A percentile compares a stretch with the other conserved stretches of the same genome.
Conservation (phyloP, 2,113 vertebrate genomes). For the Ceyx margarethae region DNA sequence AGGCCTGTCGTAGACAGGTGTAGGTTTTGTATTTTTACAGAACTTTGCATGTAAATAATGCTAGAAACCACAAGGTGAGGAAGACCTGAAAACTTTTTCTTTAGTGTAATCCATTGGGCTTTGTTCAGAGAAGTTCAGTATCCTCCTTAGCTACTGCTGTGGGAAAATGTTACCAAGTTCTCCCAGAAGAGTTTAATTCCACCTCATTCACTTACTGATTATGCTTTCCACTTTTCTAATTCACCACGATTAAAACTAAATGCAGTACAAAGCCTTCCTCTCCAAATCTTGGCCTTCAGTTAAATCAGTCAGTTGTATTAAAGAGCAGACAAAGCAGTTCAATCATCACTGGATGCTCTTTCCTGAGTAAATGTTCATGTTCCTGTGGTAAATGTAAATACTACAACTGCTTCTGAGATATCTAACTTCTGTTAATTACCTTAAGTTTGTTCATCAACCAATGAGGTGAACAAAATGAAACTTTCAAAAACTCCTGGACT, state of each 20-base stretch:
- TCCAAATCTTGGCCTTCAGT: background rate
- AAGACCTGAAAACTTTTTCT: background rate
- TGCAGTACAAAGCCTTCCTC: background rate
- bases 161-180: background rate
- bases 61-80: background rate
- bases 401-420: background rate
- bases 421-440: background rate
- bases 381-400: background rate
- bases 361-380: background rate
- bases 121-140: background rate
- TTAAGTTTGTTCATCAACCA: background rate
- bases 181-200: background rate
- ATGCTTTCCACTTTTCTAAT: background rate
- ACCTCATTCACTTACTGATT: background rate
- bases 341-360: background rate
- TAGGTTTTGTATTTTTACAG: background rate
- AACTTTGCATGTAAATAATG: background rate
- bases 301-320: background rate
- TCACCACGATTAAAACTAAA: background rate
- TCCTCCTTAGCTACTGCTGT: background rate
- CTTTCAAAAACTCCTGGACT: background rate
- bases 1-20: background rate
- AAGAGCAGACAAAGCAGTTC: background rate
- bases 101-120: background rate
- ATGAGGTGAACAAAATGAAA: background rate